A percentile compares a stretch with the other conserved stretches of the same genome.
These are phyloP conservation scores for Plecotus auritus DNA, from an alignment of 2,113 vertebrate genomes.

Conservation along the genomic window DNA sequence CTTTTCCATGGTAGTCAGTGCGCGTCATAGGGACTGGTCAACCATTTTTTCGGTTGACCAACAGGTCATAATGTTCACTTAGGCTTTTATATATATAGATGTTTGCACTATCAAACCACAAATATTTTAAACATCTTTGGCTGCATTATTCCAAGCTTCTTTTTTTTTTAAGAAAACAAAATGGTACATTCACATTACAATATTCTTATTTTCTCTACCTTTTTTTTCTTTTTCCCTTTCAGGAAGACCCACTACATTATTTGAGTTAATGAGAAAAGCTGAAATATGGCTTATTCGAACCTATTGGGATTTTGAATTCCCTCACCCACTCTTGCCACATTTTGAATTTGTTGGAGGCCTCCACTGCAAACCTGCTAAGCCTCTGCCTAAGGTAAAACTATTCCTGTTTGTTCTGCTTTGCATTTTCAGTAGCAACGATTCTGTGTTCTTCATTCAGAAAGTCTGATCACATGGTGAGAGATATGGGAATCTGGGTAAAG, in stretches of 20 bases:
- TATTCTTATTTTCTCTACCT: not conserved
- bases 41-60: no score
- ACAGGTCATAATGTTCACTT: no score
- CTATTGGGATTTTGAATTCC: slow-evolving; percentile 91
- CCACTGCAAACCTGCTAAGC: slow-evolving; percentile 79
- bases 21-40: no score
- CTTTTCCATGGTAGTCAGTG: no score
- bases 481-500: not conserved
- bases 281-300: slow-evolving; percentile 89
- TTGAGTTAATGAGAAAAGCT: slow-evolving; percentile 83
- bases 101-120: not conserved
- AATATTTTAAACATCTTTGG: not conserved
- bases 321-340: slow-evolving; percentile 83
- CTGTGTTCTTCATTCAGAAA: not conserved
- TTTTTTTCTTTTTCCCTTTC: not conserved
- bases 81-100: no score
- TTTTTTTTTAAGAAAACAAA: not conserved
- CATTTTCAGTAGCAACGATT: not conserved
- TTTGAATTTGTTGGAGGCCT: not conserved
- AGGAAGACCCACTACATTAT: slow-evolving; percentile 84
- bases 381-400: slow-evolving; percentile 82
- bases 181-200: not conserved
- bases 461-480: not conserved
- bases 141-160: not conserved
- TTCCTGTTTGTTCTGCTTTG: not conserved